Percentiles rank a stretch among this genome's conserved stretches.
Evolutionary conservation across 2,888 invertebrate genomes (phyloP).

Genomic region (Mayetiola destructor): DNA sequence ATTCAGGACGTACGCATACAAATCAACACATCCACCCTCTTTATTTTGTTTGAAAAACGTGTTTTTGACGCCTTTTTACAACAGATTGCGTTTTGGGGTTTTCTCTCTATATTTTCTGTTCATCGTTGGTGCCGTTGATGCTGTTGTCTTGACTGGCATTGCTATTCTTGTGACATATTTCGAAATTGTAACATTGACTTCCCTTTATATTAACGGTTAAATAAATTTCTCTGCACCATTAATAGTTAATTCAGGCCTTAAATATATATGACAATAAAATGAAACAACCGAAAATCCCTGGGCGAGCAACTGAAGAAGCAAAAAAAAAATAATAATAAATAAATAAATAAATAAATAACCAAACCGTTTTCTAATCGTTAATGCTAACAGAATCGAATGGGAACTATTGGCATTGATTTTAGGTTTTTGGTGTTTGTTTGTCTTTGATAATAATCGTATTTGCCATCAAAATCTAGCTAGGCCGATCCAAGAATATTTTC

Average conservation of each 20-base stretch:
- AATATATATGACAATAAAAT: slow-evolving; percentile 6
- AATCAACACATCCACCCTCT: slow-evolving; percentile 8
- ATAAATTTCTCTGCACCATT: slow-evolving; percentile 9
- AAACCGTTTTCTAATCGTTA: background rate
- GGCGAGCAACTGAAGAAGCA: background rate
- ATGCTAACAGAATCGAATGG: background rate
- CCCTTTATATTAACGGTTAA: background rate
- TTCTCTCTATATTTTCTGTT: background rate
- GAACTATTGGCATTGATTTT: too few species aligned
- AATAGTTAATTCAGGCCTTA: slow-evolving; percentile 12
- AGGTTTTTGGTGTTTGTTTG: too few species aligned
- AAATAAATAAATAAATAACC: background rate
- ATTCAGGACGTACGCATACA: background rate
- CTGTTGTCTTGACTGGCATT: background rate
- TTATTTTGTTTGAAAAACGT: background rate
- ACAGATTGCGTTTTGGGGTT: slow-evolving; percentile 1
- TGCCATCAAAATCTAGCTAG: too few species aligned
- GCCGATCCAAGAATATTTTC: too few species aligned
- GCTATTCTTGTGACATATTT: background rate
- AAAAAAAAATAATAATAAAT: background rate
- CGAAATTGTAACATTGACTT: background rate
- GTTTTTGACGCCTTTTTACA: slow-evolving; percentile 12
- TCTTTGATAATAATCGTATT: too few species aligned
- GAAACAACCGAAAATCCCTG: background rate
- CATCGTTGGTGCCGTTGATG: background rate